A percentile compares a stretch with the other conserved stretches of the same genome.
phyloP scores from a whole-genome alignment of 2,888 invertebrate species.

The Heliconius ismenius region DNA sequence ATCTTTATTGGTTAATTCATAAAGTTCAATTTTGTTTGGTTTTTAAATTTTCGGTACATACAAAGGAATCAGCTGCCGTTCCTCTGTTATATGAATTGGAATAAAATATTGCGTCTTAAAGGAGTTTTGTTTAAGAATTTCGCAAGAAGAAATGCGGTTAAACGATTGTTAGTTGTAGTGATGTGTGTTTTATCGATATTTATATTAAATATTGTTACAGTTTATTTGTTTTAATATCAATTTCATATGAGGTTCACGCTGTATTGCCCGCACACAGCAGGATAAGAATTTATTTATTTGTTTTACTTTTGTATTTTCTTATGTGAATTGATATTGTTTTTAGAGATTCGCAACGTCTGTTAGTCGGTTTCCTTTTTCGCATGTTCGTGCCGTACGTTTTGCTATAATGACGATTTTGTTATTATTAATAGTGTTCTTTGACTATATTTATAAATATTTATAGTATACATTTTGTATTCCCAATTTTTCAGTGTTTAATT shows the following conservation, averaged over 20 bases:
- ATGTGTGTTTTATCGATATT: slow-evolving; percentile 42
- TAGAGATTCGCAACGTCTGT: too few species aligned
- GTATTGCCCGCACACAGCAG: too few species aligned
- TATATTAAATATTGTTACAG: background rate
- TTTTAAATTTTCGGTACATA: slow-evolving; percentile 47
- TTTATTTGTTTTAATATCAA: too few species aligned
- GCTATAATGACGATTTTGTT: too few species aligned
- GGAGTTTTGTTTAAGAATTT: slow-evolving; percentile 67
- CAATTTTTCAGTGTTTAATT: too few species aligned
- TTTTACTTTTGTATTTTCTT: background rate
- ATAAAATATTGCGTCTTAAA: slow-evolving; percentile 70
- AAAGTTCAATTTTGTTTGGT: slow-evolving; percentile 31
- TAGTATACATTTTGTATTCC: too few species aligned
- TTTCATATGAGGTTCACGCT: too few species aligned
- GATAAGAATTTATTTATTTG: background rate
- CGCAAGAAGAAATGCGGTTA: slow-evolving; percentile 73
- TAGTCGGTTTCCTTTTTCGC: too few species aligned
- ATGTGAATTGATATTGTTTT: too few species aligned
- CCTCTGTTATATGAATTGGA: slow-evolving; percentile 67
- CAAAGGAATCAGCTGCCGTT: slow-evolving; percentile 72
- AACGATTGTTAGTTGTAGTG: slow-evolving; percentile 63
- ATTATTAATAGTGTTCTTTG: too few species aligned
- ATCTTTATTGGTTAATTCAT: background rate
- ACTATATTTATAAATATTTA: too few species aligned
- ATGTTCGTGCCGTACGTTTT: too few species aligned